Conservation (phyloP, 37 sponge, comb jelly and placozoan species). For the Theonella swinhoei region DNA sequence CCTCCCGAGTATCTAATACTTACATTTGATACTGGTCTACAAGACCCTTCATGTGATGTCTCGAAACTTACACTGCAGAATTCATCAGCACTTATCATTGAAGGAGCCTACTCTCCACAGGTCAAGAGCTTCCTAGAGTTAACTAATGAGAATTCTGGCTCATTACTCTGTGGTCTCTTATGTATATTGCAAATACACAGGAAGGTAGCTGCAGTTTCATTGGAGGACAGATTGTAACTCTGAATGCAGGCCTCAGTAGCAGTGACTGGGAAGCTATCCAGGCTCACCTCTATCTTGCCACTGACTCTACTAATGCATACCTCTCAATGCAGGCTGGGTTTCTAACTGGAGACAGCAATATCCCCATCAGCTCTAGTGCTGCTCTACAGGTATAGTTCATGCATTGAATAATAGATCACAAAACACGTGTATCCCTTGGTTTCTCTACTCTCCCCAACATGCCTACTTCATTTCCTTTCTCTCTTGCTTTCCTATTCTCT, state of each 20-base stretch:
- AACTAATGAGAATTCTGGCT: no score
- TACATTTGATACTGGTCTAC: not conserved
- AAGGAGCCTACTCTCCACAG: not conserved
- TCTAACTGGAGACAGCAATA: not conserved
- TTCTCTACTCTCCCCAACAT: no score
- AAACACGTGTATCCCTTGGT: no score
- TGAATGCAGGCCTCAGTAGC: not conserved
- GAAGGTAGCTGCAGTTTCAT: not conserved
- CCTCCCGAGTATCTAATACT: conserved; percentile 5
- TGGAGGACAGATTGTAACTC: not conserved
- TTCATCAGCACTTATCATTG: not conserved
- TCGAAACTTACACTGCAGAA: not conserved
- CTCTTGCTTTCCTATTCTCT: no score
- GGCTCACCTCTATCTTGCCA: conserved; percentile 2
- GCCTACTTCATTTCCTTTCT: not conserved
- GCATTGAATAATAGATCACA: no score
- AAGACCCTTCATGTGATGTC: not conserved
- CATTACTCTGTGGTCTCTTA: not conserved
- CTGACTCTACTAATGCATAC: conserved; percentile 8
- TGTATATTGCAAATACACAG: not conserved
- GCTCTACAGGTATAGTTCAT: not conserved
- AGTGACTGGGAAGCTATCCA: conserved; percentile 12
- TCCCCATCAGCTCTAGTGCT: not conserved
- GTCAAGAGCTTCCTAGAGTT: no score
- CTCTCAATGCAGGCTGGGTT: not conserved